These are phyloP conservation scores for Stomatorhinus ivindoensis DNA, from an alignment of 2,113 vertebrate genomes.

Conservation along the genomic window DNA sequence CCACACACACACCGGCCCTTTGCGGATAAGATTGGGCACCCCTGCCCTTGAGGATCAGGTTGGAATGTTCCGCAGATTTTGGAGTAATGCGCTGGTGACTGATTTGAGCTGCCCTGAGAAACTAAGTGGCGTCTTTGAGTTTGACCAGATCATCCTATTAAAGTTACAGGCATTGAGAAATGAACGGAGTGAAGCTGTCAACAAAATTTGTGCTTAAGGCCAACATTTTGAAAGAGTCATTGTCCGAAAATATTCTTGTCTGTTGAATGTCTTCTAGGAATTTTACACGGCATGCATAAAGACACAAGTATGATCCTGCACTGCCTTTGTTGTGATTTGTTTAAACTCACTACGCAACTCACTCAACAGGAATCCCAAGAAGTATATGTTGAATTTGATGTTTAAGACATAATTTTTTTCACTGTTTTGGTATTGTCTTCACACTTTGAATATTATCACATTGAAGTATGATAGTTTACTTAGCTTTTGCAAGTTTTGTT, in stretches of 20 bases:
- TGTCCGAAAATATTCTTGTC: neutral
- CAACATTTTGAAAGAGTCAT: neutral
- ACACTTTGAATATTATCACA: neutral
- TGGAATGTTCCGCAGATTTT: slow-evolving; percentile 22
- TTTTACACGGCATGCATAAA: neutral
- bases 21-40: no score
- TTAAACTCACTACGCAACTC: neutral
- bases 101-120: slow-evolving; percentile 23
- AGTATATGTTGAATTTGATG: neutral
- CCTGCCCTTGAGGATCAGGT: slow-evolving; percentile 16
- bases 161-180: neutral
- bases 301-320: neutral
- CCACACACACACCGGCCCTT: no score
- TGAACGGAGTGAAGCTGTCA: no score
- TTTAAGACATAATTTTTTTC: neutral
- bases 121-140: slow-evolving; percentile 20
- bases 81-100: neutral
- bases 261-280: neutral
- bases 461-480: neutral
- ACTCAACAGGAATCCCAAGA: neutral
- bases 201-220: no score
- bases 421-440: neutral
- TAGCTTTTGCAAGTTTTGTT: neutral
- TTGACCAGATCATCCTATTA: slow-evolving; percentile 22
- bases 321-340: neutral